These are phyloP conservation scores for Trichacis sp. DNA, from an alignment of 2,888 invertebrate genomes.

Conservation along the genomic window DNA sequence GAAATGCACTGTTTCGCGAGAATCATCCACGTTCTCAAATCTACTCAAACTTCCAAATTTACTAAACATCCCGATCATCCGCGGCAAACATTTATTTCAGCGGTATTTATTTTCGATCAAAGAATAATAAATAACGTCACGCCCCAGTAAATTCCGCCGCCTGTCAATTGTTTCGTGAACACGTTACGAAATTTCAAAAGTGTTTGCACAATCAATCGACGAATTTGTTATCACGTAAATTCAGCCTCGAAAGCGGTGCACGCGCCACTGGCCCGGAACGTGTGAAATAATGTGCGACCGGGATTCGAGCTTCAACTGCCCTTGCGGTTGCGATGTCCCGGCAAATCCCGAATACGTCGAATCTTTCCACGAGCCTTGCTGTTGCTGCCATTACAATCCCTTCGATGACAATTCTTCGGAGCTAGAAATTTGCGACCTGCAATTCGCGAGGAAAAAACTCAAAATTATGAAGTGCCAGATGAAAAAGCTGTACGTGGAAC, in stretches of 20 bases:
- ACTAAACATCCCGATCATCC: too few species aligned
- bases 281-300: slow-evolving; percentile 29
- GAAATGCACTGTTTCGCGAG: too few species aligned
- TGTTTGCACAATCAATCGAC: too few species aligned
- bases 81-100: too few species aligned
- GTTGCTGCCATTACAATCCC: slow-evolving; percentile 58
- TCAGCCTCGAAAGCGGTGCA: background rate
- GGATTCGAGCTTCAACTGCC: slow-evolving; percentile 21
- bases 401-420: slow-evolving; percentile 54
- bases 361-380: slow-evolving; percentile 49
- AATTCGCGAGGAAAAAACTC: slow-evolving; percentile 59
- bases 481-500: slow-evolving; percentile 61
- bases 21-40: too few species aligned
- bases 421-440: slow-evolving; percentile 54
- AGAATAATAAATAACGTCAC: too few species aligned
- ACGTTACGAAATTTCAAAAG: too few species aligned
- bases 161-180: background rate
- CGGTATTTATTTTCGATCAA: too few species aligned
- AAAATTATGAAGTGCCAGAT: slow-evolving; percentile 63
- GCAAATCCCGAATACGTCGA: slow-evolving; percentile 10
- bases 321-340: slow-evolving; percentile 26
- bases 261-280: background rate
- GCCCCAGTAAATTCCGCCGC: background rate
- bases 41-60: too few species aligned
- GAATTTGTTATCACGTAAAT: background rate